Evolutionary conservation across 2,797 vertebrate genomes (phyloP).

Genomic region (Nyctibius grandis): DNA sequence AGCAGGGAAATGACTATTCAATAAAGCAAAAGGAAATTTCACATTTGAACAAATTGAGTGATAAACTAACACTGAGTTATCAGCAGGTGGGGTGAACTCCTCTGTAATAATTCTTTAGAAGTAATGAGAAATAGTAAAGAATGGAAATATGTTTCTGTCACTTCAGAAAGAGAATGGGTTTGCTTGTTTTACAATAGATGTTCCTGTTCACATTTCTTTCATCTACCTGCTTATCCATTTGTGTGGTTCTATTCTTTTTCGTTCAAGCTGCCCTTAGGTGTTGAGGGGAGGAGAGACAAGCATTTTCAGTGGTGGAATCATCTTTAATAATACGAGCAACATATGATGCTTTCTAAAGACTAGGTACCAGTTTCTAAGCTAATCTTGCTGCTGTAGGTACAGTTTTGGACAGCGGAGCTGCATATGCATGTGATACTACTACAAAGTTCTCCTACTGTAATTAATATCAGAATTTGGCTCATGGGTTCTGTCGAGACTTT

Average conservation of each 20-base stretch:
- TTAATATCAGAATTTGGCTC: conserved; percentile 6
- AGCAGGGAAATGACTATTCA: not conserved
- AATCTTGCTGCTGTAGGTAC: not conserved
- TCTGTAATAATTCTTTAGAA: not conserved
- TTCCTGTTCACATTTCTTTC: not conserved
- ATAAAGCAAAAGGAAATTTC: not conserved
- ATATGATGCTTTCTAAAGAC: not conserved
- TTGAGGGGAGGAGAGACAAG: not conserved
- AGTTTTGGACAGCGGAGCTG: not conserved
- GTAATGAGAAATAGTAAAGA: not conserved
- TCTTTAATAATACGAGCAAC: not conserved
- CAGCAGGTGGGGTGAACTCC: not conserved
- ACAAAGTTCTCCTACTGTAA: not conserved
- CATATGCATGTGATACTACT: not conserved
- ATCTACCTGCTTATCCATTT: not conserved
- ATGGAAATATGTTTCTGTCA: not conserved
- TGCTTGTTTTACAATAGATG: not conserved
- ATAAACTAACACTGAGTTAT: not conserved
- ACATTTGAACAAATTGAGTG: not conserved
- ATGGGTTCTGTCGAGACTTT: not conserved
- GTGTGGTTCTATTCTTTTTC: not conserved
- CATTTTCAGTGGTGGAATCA: not conserved
- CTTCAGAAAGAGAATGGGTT: not conserved
- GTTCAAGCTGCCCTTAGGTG: not conserved
- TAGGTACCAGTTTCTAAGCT: not conserved